Evolutionary conservation across 2,797 vertebrate genomes (phyloP), one percentile per base, ranked within the genome.

Genomic region (Sebastes jordani): DNA sequence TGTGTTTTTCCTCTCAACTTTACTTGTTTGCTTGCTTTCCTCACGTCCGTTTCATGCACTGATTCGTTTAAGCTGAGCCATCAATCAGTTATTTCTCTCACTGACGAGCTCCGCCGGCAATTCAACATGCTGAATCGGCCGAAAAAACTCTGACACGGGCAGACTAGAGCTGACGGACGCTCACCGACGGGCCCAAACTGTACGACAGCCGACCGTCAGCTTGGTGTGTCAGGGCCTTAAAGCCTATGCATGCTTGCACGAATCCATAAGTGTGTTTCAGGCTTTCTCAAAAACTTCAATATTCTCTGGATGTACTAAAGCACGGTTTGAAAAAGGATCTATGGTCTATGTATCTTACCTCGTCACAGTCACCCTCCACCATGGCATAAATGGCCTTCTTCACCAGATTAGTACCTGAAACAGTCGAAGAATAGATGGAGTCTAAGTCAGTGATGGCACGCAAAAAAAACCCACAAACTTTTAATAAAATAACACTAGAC

Each of bases 311-410:
- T 0, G 11, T 42, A 7, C 32, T 56, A 6, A 52, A 62, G 18
- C 20, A n/a, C 3, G 16, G 2, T 6, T 58, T 46, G 4, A 34
- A 34, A 61, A 61, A 16, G 3, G 11, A 63, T 22, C 32, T 36
- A 58, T 6, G 14, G 36, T 55, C 18, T 7, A 1, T 4, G 55
- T 1, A 8, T 66, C 95, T 97, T 96, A 99, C 99, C 97, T 99
- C 99, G 84, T 99, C 99, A 95, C 99, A 99, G 94, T 99, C 99
- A 66, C 99, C 99, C 94, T 99, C 98, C 93, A 99, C 98, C 99
- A 99, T 99, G 94, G 99, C 98, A 94, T 99, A 99, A 94, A 99
- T 99, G 96, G 99, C 98, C 97, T 99, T 99, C 97, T 99, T 99
- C 95, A 99, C 99, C 96, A 99, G 96, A 96, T 99, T 99, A 95